Percentiles rank a stretch among this genome's conserved stretches.
These are phyloP conservation scores for Myodes glareolus DNA, from an alignment of 2,113 vertebrate species.

Conservation along the genomic window DNA sequence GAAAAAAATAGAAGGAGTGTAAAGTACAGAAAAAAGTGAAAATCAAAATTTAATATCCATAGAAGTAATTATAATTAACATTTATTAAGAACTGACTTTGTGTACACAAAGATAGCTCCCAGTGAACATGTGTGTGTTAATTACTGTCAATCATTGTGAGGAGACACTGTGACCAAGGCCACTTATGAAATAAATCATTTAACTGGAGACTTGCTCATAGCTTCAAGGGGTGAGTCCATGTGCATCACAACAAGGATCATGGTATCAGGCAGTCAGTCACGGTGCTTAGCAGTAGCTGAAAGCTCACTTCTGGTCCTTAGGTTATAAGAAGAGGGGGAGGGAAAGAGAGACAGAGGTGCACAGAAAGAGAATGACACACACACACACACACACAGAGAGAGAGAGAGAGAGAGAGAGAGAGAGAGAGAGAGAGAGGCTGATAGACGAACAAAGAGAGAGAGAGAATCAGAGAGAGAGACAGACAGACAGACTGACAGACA, in stretches of 20 bases:
- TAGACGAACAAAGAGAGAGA: too few relatives aligned
- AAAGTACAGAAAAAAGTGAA: constrained; percentile 14
- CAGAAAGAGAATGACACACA: neutral
- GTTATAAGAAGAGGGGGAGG: neutral
- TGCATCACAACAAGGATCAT: neutral
- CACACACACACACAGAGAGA: fast-evolving
- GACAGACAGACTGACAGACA: too few relatives aligned
- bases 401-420: too few relatives aligned
- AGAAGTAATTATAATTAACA: neutral
- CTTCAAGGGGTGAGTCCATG: neutral
- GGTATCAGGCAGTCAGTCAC: neutral
- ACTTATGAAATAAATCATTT: neutral
- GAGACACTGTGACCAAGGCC: neutral
- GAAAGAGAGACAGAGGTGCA: neutral
- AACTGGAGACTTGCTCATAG: neutral
- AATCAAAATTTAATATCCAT: neutral
- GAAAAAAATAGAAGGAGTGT: neutral
- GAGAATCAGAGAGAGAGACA: too few relatives aligned
- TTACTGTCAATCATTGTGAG: neutral
- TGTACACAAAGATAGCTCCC: neutral
- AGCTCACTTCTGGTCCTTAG: neutral
- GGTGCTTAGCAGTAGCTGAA: neutral
- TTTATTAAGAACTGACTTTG: neutral
- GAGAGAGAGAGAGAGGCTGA: too few relatives aligned
- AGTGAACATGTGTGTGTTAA: neutral